Conservation (phyloP, 2,113 vertebrate species). For the Chascanopsetta lugubris region DNA sequence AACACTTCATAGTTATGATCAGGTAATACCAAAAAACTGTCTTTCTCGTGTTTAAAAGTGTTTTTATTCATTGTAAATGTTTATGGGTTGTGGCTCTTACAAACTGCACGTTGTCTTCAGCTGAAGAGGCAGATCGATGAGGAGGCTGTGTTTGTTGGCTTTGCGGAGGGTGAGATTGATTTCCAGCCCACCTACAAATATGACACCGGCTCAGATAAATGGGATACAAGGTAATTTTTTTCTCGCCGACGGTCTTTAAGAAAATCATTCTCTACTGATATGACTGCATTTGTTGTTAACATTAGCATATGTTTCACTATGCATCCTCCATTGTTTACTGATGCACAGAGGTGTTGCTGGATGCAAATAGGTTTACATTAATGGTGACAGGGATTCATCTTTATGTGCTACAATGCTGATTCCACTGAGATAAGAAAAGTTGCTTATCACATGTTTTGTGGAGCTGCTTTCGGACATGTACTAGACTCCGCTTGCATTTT, state of each 20-base stretch:
- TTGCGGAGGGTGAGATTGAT: constrained; percentile 88
- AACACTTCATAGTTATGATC: constrained; percentile 86
- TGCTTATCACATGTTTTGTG: too few species aligned
- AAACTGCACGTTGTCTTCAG: constrained; percentile 70
- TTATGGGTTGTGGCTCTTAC: constrained; percentile 8
- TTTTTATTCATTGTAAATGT: background rate
- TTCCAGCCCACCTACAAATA: constrained; percentile 99
- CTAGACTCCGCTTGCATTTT: too few species aligned
- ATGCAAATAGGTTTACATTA: too few species aligned
- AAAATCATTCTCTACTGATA: background rate
- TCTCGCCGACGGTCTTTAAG: background rate
- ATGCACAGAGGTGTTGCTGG: too few species aligned
- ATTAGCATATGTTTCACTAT: background rate
- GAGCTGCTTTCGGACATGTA: too few species aligned
- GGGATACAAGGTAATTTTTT: constrained; percentile 98
- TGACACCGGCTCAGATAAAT: constrained; percentile 90
- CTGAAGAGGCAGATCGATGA: constrained; percentile 90
- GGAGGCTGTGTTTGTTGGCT: constrained; percentile 89
- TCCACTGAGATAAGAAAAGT: too few species aligned
- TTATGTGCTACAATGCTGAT: too few species aligned
- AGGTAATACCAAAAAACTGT: constrained; percentile 79
- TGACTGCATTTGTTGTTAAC: background rate
- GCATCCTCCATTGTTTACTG: background rate
- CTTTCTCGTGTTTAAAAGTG: background rate
- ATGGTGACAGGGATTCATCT: too few species aligned